Evolutionary conservation across 1,140 invertebrate species (phyloP), one percentile per base, ranked within the genome.

Genomic region (Bombus waltoni): DNA sequence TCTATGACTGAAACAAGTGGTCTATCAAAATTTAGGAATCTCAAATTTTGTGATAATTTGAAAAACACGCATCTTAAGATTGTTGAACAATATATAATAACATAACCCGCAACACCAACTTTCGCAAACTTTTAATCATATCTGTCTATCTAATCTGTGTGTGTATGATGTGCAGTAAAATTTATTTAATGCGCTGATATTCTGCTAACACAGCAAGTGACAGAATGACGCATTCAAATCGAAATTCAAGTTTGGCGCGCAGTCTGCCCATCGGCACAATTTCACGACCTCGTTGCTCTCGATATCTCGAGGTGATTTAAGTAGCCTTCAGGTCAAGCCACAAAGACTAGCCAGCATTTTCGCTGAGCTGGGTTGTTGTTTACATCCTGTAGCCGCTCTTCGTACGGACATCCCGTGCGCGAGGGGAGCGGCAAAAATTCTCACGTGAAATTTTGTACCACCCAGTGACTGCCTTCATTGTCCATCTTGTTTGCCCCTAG

Each of bases 301-400:
- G 74, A 70, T 77, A 42, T 77, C 44, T 57, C 65, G 74, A 42
- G n/a, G 22, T 8, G 3, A 22, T 22, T 15, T 57, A 57, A 78
- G 81, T 77, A 62, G 81, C 59, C 38, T 83, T 82, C 71, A 71
- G 38, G 38, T 80, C 40, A 32, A 38, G n/a, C 9, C 47, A 65
- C 6, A 74, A 70, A 59, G 35, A 82, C 65, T 38, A 86, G 68
- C 22, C 62, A 79, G 53, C 90, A 91, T 93, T 93, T 93, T 91
- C 89, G 92, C 89, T 92, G 90, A 93, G 91, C 85, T 93, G 89
- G 90, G 75, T 88, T 75, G 87, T 91, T 93, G 92, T 93, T 93
- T 93, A 93, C 92, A 92, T 92, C 88, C 81, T 73, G 68, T 44
- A 86, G 88, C 47, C 66, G 68, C 78, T 87, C 40, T 81, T 74